Evolutionary conservation across 2,888 invertebrate species (phyloP), one percentile per base, ranked within the genome.

Genomic region (Artemia sinica): DNA sequence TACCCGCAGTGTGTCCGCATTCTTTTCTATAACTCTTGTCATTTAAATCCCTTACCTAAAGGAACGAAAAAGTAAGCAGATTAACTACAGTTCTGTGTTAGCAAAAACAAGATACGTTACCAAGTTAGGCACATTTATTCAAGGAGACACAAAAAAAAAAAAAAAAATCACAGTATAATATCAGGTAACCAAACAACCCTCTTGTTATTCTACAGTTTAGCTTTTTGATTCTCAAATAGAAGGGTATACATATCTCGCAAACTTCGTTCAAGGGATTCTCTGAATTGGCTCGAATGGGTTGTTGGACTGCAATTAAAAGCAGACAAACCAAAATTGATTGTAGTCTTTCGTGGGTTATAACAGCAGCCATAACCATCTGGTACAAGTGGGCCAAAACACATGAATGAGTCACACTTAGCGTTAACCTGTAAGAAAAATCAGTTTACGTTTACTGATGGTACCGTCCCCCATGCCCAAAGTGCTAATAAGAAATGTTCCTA

Each of bases 291-390:
- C n/a, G 85, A 82, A 75, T 81, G 79, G 0, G 89, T 88, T 69
- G 82, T 82, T 0, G 81, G 76, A 75, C 84, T 80, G 28, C 80
- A 79, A 49, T 78, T 79, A 79, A 86, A 88, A 11, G 88, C 84
- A 0, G 88, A 82, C 1, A 88, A 82, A 1, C 85, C 86, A 75
- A 91, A 85, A 76, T 86, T 85, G 48, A 94, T 85, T 75, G 86
- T 84, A 71, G 84, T 79, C 51, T 78, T 77, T 71, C 90, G 84
- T 8, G 95, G 94, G 80, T 95, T 96, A 80, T 97, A 96, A 79
- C 95, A 95, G 74, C 91, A 87, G 9, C 88, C 92, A 78, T 95
- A 96, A 41, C 96, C 95, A 78, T 96, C 86, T 0, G 84, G 79
- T 9, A 86, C 86, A 12, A 88, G 81, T 0, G 96, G 92, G 0